These are phyloP conservation scores for Equus quagga DNA, from an alignment of 2,113 vertebrate species.

Conservation along the genomic window DNA sequence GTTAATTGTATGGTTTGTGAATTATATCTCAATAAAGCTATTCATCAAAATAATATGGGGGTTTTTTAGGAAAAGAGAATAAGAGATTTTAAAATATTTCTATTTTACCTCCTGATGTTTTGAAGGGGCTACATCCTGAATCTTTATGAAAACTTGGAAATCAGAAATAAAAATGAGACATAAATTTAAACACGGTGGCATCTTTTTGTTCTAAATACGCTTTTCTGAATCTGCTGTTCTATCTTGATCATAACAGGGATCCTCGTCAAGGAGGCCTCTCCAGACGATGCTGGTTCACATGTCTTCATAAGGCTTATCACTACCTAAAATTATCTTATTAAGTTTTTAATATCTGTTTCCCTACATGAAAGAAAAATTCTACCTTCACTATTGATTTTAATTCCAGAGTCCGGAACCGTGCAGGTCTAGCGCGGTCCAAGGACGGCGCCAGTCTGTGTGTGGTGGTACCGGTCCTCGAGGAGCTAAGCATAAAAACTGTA, in stretches of 20 bases:
- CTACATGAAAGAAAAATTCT: not conserved
- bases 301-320: not conserved
- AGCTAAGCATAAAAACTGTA: not conserved
- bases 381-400: not conserved
- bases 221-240: not conserved
- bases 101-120: not conserved
- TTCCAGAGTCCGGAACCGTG: not conserved
- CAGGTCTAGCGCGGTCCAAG: not conserved
- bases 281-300: not conserved
- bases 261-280: not conserved
- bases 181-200: not conserved
- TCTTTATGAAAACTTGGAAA: not conserved
- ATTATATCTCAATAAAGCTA: constrained; percentile 4
- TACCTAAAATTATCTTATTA: not conserved
- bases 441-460: too few species aligned
- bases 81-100: constrained; percentile 3
- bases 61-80: not conserved
- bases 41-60: not conserved
- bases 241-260: not conserved
- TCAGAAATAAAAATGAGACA: not conserved
- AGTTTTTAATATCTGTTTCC: not conserved
- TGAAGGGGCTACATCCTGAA: not conserved
- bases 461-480: not conserved
- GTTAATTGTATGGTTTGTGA: not conserved
- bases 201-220: not conserved